Conservation (phyloP, 2,888 invertebrate genomes). For the Troides oblongomaculatus region DNA sequence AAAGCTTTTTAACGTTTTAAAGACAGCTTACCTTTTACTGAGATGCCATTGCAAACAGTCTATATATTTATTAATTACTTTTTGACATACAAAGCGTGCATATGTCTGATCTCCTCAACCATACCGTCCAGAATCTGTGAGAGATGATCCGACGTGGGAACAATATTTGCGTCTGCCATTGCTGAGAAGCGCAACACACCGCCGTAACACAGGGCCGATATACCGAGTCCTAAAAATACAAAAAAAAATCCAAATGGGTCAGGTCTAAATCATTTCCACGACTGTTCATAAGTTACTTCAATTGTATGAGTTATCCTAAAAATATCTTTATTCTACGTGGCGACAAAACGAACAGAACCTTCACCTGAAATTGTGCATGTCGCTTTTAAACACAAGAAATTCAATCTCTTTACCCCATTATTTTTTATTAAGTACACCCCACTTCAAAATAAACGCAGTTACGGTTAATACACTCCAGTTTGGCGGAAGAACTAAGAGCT, state of each 20-base stretch:
- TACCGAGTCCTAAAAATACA: constrained; percentile 62
- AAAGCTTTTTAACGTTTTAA: neutral
- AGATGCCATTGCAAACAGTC: constrained; percentile 41
- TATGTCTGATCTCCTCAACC: constrained; percentile 54
- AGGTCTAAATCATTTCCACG: too few relatives aligned
- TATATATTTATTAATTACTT: constrained; percentile 12
- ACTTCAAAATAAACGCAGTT: too few relatives aligned
- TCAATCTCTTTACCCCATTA: too few relatives aligned
- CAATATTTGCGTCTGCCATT: constrained; percentile 65
- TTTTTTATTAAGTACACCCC: too few relatives aligned
- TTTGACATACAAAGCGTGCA: constrained; percentile 44
- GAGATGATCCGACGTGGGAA: constrained; percentile 55
- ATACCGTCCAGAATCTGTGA: constrained; percentile 61
- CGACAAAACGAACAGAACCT: too few relatives aligned
- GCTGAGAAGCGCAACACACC: constrained; percentile 69
- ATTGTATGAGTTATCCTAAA: too few relatives aligned
- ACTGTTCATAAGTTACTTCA: too few relatives aligned
- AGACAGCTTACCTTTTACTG: constrained; percentile 49
- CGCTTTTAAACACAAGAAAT: too few relatives aligned
- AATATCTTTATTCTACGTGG: too few relatives aligned
- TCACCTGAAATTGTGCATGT: too few relatives aligned
- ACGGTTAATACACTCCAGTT: too few relatives aligned
- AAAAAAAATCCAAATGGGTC: neutral
- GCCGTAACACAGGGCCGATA: constrained; percentile 72
- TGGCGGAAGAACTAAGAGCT: too few relatives aligned